phyloP scores from a whole-genome alignment of 2,113 vertebrate genomes.

The Pseudopodoces humilis region DNA sequence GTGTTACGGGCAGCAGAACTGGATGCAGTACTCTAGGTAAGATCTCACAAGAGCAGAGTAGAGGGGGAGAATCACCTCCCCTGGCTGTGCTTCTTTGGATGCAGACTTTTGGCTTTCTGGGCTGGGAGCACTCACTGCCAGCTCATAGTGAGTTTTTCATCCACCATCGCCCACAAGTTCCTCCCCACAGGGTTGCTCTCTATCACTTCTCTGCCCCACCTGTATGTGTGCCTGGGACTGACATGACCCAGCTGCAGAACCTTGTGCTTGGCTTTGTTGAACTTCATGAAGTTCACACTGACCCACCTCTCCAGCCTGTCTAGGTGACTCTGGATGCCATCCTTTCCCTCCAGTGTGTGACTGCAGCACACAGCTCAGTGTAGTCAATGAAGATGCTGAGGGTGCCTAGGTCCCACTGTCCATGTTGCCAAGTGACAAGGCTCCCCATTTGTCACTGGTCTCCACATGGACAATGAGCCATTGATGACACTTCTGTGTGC shows the following conservation, averaged over 20 bases:
- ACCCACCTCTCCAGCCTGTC: background rate
- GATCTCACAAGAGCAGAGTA: background rate
- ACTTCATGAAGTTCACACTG: too few relatives aligned
- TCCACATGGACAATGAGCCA: accelerated
- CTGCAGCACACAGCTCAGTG: background rate
- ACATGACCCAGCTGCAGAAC: background rate
- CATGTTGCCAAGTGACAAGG: background rate
- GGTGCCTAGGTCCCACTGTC: background rate
- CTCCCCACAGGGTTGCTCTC: background rate
- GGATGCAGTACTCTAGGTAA: background rate
- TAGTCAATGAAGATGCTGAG: background rate
- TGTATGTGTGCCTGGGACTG: background rate
- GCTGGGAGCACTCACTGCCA: background rate
- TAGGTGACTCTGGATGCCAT: background rate
- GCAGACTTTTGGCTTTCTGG: background rate
- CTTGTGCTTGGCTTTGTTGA: background rate
- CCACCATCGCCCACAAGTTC: background rate
- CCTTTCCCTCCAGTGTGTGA: background rate
- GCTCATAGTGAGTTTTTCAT: background rate
- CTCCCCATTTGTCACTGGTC: background rate
- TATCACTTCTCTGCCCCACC: background rate
- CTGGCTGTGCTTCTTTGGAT: background rate
- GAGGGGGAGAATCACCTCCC: background rate
- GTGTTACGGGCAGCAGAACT: background rate
- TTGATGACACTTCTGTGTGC: background rate